Percentiles rank a stretch among this genome's conserved stretches.
Conservation (phyloP, 2,888 invertebrate genomes). For the Caradrina kadenii region DNA sequence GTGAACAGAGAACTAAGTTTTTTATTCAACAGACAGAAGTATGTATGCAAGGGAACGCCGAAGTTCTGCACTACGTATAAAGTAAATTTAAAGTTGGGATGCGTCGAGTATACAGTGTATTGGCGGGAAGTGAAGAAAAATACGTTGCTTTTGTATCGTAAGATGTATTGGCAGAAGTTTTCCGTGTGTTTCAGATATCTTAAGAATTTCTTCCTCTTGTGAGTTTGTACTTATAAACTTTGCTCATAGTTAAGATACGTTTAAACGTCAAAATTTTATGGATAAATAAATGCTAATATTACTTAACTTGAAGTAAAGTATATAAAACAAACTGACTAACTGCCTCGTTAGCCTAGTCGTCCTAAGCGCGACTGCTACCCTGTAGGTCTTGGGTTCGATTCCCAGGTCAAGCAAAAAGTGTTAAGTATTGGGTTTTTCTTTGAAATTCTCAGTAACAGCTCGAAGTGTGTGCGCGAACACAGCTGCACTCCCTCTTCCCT, state of each 20-base stretch:
- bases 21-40: conserved; percentile 50
- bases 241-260: neutral
- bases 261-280: too few species aligned
- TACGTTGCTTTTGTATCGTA: conserved; percentile 38
- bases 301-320: too few species aligned
- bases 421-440: too few species aligned
- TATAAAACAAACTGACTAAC: too few species aligned
- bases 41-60: conserved; percentile 54
- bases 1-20: conserved; percentile 56
- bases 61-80: conserved; percentile 59
- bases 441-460: too few species aligned
- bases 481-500: too few species aligned
- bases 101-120: conserved; percentile 52
- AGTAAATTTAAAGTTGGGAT: conserved; percentile 67
- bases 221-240: neutral
- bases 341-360: too few species aligned
- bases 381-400: too few species aligned
- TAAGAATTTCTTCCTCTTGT: conserved; percentile 18
- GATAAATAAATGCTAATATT: too few species aligned
- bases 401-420: too few species aligned
- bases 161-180: conserved; percentile 58
- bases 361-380: too few species aligned
- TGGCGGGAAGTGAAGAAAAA: conserved; percentile 53
- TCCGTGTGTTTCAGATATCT: conserved; percentile 39
- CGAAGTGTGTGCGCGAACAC: too few species aligned